Conservation (phyloP, 2,797 vertebrate genomes). For the Silurus lanzhouensis region DNA sequence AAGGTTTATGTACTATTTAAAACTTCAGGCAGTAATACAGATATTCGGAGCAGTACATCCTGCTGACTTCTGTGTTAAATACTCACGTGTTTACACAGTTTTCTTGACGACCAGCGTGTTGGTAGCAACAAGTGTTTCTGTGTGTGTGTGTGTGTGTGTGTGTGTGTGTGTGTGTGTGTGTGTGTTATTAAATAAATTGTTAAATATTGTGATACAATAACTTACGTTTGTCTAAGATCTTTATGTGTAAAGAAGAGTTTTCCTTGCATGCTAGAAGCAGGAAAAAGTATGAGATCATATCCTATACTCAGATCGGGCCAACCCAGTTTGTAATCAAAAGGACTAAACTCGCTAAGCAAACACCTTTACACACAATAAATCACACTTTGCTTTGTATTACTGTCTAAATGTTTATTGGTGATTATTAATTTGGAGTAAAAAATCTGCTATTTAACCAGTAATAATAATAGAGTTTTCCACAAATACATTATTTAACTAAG, state of each 20-base stretch:
- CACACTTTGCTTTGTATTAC: neutral
- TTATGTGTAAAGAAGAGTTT: conserved; percentile 13
- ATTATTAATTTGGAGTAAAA: neutral
- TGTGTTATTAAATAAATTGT: neutral
- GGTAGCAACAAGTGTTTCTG: neutral
- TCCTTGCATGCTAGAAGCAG: conserved; percentile 5
- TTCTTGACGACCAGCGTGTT: conserved; percentile 24
- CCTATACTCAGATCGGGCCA: neutral
- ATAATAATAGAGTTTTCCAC: neutral
- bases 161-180: neutral
- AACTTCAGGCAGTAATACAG: neutral
- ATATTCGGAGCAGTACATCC: neutral
- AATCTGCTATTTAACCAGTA: neutral
- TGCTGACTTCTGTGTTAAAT: neutral
- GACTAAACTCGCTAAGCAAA: neutral
- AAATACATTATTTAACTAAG: neutral
- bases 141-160: neutral
- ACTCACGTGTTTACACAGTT: neutral
- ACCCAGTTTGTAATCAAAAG: conserved; percentile 28
- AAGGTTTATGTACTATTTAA: neutral
- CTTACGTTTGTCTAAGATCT: conserved; percentile 5
- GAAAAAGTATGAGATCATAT: conserved; percentile 27
- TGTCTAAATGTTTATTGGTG: neutral
- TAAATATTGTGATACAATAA: neutral
- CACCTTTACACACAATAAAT: neutral